Evolutionary conservation across 2,113 vertebrate genomes (phyloP), one percentile per base, ranked within the genome.

Genomic region (Junco hyemalis): DNA sequence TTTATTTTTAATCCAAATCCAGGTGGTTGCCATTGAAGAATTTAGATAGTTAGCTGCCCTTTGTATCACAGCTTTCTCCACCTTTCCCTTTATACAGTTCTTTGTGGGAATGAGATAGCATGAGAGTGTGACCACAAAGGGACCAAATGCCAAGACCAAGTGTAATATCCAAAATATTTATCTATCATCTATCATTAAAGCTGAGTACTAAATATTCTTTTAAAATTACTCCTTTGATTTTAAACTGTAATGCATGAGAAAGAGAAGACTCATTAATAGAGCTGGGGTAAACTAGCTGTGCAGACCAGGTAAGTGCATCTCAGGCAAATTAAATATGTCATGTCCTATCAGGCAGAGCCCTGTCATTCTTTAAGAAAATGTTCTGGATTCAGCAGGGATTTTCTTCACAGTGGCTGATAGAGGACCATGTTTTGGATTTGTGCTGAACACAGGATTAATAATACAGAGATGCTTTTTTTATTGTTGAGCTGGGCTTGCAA

Each of bases 81-180:
- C 4, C 7, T 77, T 35, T 57, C 17, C 7, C 18, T 44, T 70
- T 2, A 0, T 0, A 4, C 12, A 60, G 29, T 8, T 86, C 44
- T 65, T 88, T 22, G 26, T 11, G 42, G 45, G 72, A 79, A 77
- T 33, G 7, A 54, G 38, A 26, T 8, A 71, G 9, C n/a, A 45
- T 23, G 12, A 72, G 45, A 38, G 3, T 56, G 35, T 12, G 24
- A 86, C 36, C 64, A 33, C 23, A 59, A 91, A 86, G 8, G 24
- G 66, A 45, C 5, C 33, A 66, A 66, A 86, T 7, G 53, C 11
- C 29, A 72, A 82, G 57, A 76, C 12, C 21, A 69, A 53, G 56
- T 42, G 5, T 59, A 63, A 60, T 12, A 79, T 29, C 22, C 8
- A 68, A 91, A 87, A 79, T 81, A 85, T 28, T 84, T 89, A 47